Conservation (phyloP, 2,797 vertebrate genomes). For the Prionace glauca region DNA sequence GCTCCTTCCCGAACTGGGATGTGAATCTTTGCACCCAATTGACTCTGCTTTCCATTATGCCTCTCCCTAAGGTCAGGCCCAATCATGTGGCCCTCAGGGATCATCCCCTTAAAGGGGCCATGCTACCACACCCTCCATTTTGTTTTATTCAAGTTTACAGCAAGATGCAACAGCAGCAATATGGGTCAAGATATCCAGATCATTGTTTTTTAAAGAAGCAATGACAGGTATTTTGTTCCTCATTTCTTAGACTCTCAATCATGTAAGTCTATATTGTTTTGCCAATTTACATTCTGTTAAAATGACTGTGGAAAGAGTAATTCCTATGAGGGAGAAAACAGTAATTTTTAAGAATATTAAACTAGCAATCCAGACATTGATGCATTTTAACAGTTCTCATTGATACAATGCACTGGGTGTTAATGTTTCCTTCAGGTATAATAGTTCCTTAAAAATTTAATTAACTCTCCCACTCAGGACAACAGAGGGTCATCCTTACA, state of each 20-base stretch:
- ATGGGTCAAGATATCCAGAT: not conserved
- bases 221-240: not conserved
- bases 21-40: too few species aligned
- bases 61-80: too few species aligned
- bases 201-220: not conserved
- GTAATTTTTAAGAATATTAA: conserved; percentile 16
- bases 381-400: not conserved
- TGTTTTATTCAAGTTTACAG: not conserved
- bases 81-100: too few species aligned
- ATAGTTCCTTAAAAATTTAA: conserved; percentile 18
- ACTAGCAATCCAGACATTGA: not conserved
- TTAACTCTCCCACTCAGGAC: not conserved
- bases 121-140: too few species aligned
- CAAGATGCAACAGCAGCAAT: not conserved
- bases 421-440: not conserved
- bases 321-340: not conserved
- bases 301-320: not conserved
- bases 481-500: not conserved
- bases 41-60: too few species aligned
- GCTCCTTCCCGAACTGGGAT: too few species aligned
- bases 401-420: too few species aligned
- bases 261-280: not conserved
- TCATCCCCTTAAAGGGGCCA: too few species aligned
- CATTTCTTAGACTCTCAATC: not conserved
- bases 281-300: not conserved